Evolutionary conservation across 2,888 invertebrate species (phyloP).

Genomic region (Acleris cristana): DNA sequence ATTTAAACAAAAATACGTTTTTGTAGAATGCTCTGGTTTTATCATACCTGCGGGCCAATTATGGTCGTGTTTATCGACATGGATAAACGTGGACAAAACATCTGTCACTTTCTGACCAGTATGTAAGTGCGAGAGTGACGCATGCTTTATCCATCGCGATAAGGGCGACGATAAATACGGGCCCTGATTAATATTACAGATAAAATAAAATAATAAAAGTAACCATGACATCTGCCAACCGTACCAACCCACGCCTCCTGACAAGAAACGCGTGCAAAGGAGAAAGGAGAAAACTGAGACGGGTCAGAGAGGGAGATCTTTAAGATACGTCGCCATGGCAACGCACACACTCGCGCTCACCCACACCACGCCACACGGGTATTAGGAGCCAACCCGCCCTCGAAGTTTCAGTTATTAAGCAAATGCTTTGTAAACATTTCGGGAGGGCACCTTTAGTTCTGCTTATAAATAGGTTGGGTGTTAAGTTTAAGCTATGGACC

Average conservation of each 20-base stretch:
- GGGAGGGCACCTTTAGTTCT: constrained; percentile 78
- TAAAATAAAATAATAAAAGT: no score
- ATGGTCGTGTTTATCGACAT: no score
- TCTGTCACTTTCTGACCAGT: no score
- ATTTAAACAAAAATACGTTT: no score
- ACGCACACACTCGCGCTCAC: constrained; percentile 60
- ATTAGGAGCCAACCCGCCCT: constrained; percentile 75
- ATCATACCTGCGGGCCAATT: no score
- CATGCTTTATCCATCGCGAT: no score
- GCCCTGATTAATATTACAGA: no score
- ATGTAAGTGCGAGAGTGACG: no score
- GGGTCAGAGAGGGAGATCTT: constrained; percentile 80
- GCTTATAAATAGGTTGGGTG: constrained; percentile 74
- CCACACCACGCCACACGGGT: constrained; percentile 27
- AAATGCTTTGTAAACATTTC: constrained; percentile 83
- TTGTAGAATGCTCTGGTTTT: no score
- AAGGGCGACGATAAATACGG: no score
- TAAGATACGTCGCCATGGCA: constrained; percentile 81
- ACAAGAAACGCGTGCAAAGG: constrained; percentile 82
- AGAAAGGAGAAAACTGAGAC: constrained; percentile 83
- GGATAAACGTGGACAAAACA: no score
- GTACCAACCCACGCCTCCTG: constrained; percentile 75
- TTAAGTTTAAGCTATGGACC: constrained; percentile 73
- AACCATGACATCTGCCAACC: constrained; percentile 50
- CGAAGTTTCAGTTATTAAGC: constrained; percentile 83